These are phyloP conservation scores for Patella ulyssiponensis DNA, from an alignment of 2,888 invertebrate genomes.

Conservation along the genomic window DNA sequence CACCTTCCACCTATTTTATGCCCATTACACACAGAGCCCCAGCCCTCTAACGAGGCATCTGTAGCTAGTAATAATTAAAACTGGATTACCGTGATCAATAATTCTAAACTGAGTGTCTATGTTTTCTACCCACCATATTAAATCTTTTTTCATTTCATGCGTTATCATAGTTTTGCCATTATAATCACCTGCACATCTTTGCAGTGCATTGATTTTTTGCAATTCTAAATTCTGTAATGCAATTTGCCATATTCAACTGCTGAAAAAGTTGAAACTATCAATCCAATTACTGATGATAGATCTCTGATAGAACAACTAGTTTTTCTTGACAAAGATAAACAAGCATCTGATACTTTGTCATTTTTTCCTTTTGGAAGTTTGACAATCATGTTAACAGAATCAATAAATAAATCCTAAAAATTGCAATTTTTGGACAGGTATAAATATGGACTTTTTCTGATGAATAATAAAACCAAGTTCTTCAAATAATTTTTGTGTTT, in stretches of 20 bases:
- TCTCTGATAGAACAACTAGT: neutral
- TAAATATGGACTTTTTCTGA: neutral
- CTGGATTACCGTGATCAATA: neutral
- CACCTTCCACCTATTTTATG: neutral
- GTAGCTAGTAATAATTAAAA: neutral
- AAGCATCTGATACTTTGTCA: neutral
- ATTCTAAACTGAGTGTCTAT: neutral
- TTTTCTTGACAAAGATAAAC: neutral
- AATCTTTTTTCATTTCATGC: neutral
- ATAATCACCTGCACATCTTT: neutral
- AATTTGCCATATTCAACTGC: conserved; percentile 3
- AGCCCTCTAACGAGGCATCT: neutral
- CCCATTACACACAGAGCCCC: neutral
- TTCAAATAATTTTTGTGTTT: neutral
- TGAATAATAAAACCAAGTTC: conserved; percentile 14
- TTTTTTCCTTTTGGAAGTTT: neutral
- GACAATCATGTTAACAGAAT: conserved; percentile 18
- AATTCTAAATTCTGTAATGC: conserved; percentile 1
- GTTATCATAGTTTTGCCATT: neutral
- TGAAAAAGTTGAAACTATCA: conserved; percentile 13
- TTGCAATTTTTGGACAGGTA: conserved; percentile 3
- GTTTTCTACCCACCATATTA: conserved; percentile 17
- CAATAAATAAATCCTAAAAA: conserved; percentile 15
- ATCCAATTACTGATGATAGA: neutral
- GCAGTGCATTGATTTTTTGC: conserved; percentile 10